phyloP scores from a whole-genome alignment of 2,888 invertebrate genomes.

The Leptinotarsa peninsularis region DNA sequence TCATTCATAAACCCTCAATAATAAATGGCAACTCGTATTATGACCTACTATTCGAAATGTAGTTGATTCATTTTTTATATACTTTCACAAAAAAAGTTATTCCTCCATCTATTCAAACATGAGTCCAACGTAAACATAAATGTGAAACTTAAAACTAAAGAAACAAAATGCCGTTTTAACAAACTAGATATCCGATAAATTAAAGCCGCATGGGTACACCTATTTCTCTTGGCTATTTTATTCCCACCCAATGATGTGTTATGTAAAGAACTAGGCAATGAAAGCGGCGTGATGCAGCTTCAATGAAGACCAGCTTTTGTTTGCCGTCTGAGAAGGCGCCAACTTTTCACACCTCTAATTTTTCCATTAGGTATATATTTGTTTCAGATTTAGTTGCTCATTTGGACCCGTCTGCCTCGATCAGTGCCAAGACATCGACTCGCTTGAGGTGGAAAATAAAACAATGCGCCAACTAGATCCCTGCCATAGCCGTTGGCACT shows the following conservation, averaged over 20 bases:
- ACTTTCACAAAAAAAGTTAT: no score
- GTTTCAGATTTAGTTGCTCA: slow-evolving; percentile 30
- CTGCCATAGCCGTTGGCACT: slow-evolving; percentile 2
- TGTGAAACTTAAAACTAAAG: no score
- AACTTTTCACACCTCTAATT: slow-evolving; percentile 45
- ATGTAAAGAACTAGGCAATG: not conserved
- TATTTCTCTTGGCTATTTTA: not conserved
- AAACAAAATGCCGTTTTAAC: not conserved
- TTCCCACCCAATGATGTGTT: not conserved
- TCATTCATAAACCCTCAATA: no score
- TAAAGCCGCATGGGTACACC: not conserved
- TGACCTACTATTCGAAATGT: no score
- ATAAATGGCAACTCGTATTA: no score
- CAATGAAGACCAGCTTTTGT: slow-evolving; percentile 19
- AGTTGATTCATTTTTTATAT: no score
- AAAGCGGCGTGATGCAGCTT: not conserved
- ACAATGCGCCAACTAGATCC: slow-evolving; percentile 16
- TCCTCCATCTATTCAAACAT: no score
- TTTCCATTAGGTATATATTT: slow-evolving; percentile 36
- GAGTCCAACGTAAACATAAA: no score
- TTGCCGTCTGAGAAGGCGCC: slow-evolving; percentile 36
- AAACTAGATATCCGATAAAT: not conserved
- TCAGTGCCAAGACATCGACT: slow-evolving; percentile 31
- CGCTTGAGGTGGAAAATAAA: slow-evolving; percentile 13
- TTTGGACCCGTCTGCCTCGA: slow-evolving; percentile 28